Percentiles rank a stretch among this genome's conserved stretches.
phyloP scores from a whole-genome alignment of 2,113 vertebrate genomes.

The Heterocephalus glaber region DNA sequence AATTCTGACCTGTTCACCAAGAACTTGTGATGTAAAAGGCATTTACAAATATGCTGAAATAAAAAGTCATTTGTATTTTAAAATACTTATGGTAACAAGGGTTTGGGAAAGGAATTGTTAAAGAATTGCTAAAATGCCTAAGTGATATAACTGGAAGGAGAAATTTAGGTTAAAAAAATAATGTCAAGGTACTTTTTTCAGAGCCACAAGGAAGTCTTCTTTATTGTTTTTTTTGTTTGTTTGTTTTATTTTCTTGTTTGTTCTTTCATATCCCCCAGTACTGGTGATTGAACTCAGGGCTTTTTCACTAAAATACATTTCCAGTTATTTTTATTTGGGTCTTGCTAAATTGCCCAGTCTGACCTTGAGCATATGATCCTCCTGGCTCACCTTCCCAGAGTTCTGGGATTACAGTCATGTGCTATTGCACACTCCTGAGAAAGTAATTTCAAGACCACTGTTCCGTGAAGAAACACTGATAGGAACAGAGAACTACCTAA shows the following conservation, averaged over 20 bases:
- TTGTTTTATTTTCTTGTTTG: background rate
- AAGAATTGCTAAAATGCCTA: background rate
- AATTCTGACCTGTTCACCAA: background rate
- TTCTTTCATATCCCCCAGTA: background rate
- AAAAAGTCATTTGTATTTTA: background rate
- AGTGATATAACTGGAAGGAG: background rate
- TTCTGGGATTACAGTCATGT: background rate
- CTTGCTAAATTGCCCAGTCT: background rate
- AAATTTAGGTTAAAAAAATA: background rate
- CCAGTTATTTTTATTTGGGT: background rate
- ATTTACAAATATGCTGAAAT: background rate
- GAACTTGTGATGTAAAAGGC: background rate
- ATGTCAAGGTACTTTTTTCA: background rate
- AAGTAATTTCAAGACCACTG: background rate
- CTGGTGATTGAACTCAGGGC: background rate
- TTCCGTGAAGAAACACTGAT: background rate
- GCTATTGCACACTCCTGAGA: background rate
- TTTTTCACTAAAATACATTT: background rate
- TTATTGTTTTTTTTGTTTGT: background rate
- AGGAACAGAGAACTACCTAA: background rate
- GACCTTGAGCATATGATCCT: background rate
- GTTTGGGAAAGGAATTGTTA: background rate
- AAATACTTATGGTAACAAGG: background rate
- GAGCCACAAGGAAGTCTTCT: background rate
- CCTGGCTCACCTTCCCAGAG: background rate